Evolutionary conservation across 2,888 invertebrate species (phyloP).

Genomic region (Harmothoe impar): DNA sequence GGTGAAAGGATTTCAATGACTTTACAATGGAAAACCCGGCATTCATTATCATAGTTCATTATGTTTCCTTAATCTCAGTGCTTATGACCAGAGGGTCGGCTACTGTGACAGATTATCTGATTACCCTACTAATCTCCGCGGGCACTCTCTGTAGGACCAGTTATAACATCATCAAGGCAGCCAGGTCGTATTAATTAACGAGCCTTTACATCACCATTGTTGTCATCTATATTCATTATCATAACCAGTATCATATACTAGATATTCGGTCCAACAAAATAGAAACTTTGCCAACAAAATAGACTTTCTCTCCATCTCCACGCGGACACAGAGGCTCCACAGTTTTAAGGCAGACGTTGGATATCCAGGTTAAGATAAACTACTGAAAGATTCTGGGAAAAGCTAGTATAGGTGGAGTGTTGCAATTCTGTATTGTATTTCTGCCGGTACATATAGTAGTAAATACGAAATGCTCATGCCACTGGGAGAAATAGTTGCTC

Average conservation of each 20-base stretch:
- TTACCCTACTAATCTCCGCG: conserved; percentile 44
- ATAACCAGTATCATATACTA: conserved; percentile 40
- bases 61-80: conserved; percentile 45
- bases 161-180: conserved; percentile 54
- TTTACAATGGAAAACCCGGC: conserved; percentile 39
- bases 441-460: conserved; percentile 9
- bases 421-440: conserved; percentile 46
- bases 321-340: conserved; percentile 52
- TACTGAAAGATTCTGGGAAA: conserved; percentile 48
- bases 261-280: conserved; percentile 55
- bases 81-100: neutral
- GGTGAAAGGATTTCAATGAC: neutral
- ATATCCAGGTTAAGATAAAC: conserved; percentile 52
- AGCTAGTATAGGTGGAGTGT: conserved; percentile 55
- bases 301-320: conserved; percentile 56
- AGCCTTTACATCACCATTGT: conserved; percentile 18
- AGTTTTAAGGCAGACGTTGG: conserved; percentile 61
- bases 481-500: conserved; percentile 61
- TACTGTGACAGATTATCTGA: conserved; percentile 8
- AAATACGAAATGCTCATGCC: conserved; percentile 60
- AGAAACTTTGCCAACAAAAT: conserved; percentile 63
- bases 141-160: conserved; percentile 29
- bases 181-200: conserved; percentile 40
- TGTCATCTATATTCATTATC: neutral
- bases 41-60: neutral